Base-by-base conservation (phyloP, 2,113 vertebrate species). In the Natator depressus region DNA sequence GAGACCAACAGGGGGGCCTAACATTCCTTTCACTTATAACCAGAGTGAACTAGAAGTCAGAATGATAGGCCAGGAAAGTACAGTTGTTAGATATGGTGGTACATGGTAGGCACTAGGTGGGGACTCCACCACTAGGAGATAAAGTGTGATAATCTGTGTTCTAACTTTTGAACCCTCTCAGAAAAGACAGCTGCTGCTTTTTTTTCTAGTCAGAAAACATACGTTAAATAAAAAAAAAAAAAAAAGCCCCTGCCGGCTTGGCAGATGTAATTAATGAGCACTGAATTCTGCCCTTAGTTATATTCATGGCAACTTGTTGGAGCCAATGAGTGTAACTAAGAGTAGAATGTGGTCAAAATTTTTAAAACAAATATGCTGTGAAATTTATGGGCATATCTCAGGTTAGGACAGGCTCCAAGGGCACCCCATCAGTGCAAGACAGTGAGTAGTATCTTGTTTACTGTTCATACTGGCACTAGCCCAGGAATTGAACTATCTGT, bases 401-500 rank as follows among this genome's bases (percentile, higher is more conserved):
- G 35, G 31, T 51, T 4, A 25, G 72, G 57, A 35, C 27, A 51
- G 25, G 8, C 51, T 46, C 46, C n/a, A 38, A 75, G 69, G 38
- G n/a, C 38, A 24, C n/a, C 35, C n/a, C 17, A 82, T 47, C 46
- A 47, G n/a, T 38, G 46, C 87, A 89, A 24, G 62, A 89, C 8
- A n/a, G 2, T 3, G 22, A 38, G 22, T 59, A 38, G 57, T 62
- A 3, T 76, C 17, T 62, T 78, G 82, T 49, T 65, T 47, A 47
- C 22, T 0, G 29, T n/a, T 82, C 51, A 0, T 5, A 14, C 57
- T 0, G 10, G 82, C 57, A 8, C 20, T 82, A 50, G 10, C 57
- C 75, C 59, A 29, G 57, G 42, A 29, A n/a, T 42, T 93, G 87
- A 59, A 19, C 75, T 93, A 72, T 93, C 69, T 59, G 31, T 27